phyloP scores from a whole-genome alignment of 2,888 invertebrate genomes.

The Pristionchus fissidentatus region DNA sequence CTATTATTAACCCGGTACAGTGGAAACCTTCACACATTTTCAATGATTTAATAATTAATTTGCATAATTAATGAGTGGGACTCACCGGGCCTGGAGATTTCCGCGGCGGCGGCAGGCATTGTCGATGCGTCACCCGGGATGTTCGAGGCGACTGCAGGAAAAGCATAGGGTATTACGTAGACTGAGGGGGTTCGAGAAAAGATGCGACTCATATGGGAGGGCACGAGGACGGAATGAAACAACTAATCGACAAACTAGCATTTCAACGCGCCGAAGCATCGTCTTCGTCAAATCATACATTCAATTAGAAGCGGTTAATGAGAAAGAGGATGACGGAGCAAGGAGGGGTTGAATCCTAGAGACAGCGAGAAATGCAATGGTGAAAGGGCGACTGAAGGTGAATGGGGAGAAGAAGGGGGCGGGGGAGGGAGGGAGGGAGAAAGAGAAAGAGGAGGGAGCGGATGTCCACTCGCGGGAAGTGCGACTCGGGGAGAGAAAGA shows the following conservation, averaged over 20 bases:
- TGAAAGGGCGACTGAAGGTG: not conserved
- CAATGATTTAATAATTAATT: too few species aligned
- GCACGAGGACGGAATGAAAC: not conserved
- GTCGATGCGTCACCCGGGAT: slow-evolving; percentile 3
- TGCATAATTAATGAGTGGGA: too few species aligned
- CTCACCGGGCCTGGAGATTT: slow-evolving; percentile 24
- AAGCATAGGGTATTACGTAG: slow-evolving; percentile 13
- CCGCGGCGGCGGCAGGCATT: not conserved
- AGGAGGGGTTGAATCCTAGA: not conserved
- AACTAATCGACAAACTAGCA: not conserved
- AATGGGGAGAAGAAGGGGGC: not conserved
- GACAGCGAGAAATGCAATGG: too few species aligned
- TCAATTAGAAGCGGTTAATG: slow-evolving; percentile 35
- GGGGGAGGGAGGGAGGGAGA: not conserved
- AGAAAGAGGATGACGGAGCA: not conserved
- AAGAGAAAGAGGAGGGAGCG: not conserved
- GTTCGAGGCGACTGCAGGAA: slow-evolving; percentile 37
- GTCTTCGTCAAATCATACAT: too few species aligned
- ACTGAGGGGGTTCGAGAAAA: not conserved
- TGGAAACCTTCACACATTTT: too few species aligned
- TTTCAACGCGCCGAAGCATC: not conserved
- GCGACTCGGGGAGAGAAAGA: not conserved
- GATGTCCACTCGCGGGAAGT: slow-evolving; percentile 16
- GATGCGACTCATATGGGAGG: not conserved
- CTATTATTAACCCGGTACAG: not conserved